Percentiles rank a stretch among this genome's conserved stretches.
These are phyloP conservation scores for Crossaster papposus DNA, from an alignment of 53 echinoderm and acorn worm genomes.

Conservation along the genomic window DNA sequence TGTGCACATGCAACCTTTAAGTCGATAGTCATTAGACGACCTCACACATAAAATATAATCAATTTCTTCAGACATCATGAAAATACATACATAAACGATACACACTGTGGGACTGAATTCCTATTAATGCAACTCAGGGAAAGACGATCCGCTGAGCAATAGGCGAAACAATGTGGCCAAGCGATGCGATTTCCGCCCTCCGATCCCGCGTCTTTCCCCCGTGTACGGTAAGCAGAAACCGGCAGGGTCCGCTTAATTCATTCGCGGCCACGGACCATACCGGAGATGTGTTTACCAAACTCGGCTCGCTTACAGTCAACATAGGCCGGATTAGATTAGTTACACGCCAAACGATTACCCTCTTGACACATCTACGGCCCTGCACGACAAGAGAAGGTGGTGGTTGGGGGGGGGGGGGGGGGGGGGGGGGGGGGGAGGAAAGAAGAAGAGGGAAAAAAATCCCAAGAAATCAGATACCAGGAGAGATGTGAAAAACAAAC, in stretches of 20 bases:
- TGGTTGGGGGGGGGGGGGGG: conserved; percentile 17
- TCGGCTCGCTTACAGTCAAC: conserved; percentile 49
- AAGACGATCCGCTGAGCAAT: conserved; percentile 42
- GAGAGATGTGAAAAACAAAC: conserved; percentile 29
- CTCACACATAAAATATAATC: background rate
- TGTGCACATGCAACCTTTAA: background rate
- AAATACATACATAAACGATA: conserved; percentile 1
- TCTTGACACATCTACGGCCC: conserved; percentile 33
- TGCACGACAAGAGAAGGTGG: conserved; percentile 34
- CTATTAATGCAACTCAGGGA: conserved; percentile 36
- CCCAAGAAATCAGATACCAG: conserved; percentile 29
- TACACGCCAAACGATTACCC: conserved; percentile 55
- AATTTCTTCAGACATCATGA: background rate
- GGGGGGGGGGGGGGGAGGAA: conserved; percentile 8
- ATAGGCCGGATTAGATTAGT: conserved; percentile 46
- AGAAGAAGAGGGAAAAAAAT: conserved; percentile 20
- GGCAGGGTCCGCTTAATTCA: conserved; percentile 23
- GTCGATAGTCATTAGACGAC: background rate
- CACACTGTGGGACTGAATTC: conserved; percentile 16
- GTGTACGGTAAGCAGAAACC: background rate
- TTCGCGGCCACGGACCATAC: conserved; percentile 31
- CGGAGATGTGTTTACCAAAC: conserved; percentile 47
- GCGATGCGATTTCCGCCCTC: conserved; percentile 44
- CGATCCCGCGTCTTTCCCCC: conserved; percentile 19
- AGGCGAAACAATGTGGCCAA: conserved; percentile 35